phyloP scores from a whole-genome alignment of 2,797 vertebrate genomes.

The Pangasius djambal region DNA sequence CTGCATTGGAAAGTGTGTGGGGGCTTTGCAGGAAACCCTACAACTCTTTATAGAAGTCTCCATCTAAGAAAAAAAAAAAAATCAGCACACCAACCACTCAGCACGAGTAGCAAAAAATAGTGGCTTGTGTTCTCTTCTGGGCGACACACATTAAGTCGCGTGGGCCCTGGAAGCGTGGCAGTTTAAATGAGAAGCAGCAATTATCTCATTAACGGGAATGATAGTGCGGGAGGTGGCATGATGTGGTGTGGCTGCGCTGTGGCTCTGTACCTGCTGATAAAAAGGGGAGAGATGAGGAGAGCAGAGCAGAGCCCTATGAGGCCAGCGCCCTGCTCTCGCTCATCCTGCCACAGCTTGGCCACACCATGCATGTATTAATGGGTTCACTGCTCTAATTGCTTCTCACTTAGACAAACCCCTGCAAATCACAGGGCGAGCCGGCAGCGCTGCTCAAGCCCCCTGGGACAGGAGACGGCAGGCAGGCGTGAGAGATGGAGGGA shows the following conservation, averaged over 20 bases:
- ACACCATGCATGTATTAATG: constrained; percentile 72
- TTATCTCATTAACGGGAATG: constrained; percentile 54
- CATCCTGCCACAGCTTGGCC: constrained; percentile 51
- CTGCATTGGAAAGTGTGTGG: constrained; percentile 60
- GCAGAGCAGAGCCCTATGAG: constrained; percentile 49
- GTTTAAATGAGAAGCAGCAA: constrained; percentile 55
- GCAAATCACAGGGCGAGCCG: constrained; percentile 79
- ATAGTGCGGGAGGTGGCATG: constrained; percentile 47
- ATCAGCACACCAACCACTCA: constrained; percentile 21
- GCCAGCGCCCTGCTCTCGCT: constrained; percentile 42
- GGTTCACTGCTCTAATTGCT: constrained; percentile 83
- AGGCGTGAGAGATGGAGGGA: constrained; percentile 61
- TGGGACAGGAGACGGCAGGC: constrained; percentile 78
- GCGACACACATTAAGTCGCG: not conserved
- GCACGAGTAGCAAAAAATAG: constrained; percentile 22
- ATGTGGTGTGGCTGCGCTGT: not conserved
- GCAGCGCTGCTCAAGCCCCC: constrained; percentile 75
- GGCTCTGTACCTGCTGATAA: constrained; percentile 48
- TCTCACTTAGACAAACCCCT: constrained; percentile 86
- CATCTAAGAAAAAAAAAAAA: constrained; percentile 32
- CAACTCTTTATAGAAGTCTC: constrained; percentile 50
- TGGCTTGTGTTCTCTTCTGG: constrained; percentile 28
- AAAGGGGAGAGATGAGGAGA: constrained; percentile 31
- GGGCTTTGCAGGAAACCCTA: constrained; percentile 61
- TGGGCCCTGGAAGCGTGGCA: constrained; percentile 36